These are phyloP conservation scores for Hybos culiciformis DNA, from an alignment of 2,888 invertebrate species.

Conservation along the genomic window DNA sequence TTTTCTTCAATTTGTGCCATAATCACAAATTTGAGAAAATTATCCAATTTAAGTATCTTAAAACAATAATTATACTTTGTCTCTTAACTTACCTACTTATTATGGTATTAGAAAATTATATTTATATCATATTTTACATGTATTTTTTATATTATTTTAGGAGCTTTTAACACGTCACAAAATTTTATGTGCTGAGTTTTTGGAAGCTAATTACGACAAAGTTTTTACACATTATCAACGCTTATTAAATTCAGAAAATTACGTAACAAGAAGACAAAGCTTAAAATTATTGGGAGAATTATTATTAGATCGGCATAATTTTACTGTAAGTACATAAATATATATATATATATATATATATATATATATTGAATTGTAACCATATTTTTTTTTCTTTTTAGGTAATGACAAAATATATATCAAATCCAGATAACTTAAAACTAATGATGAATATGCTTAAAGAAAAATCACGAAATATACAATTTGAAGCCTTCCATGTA, in stretches of 20 bases:
- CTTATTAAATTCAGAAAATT: slow-evolving; percentile 96
- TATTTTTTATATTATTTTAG: slow-evolving; percentile 38
- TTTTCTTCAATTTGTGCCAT: too few relatives aligned
- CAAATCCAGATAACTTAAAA: slow-evolving; percentile 98
- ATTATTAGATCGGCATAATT: slow-evolving; percentile 96
- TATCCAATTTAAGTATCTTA: too few relatives aligned
- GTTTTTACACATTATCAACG: slow-evolving; percentile 96
- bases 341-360: background rate
- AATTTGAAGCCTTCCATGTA: slow-evolving; percentile 99
- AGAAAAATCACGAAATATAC: slow-evolving; percentile 98
- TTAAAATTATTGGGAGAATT: slow-evolving; percentile 94
- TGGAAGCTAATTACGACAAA: slow-evolving; percentile 97
- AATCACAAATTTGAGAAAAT: too few relatives aligned
- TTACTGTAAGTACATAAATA: slow-evolving; percentile 53
- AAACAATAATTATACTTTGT: background rate
- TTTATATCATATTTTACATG: background rate
- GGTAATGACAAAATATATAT: slow-evolving; percentile 96
- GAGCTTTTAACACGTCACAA: slow-evolving; percentile 89
- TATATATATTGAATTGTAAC: slow-evolving; percentile 1
- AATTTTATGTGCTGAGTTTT: slow-evolving; percentile 92
- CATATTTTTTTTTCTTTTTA: slow-evolving; percentile 26
- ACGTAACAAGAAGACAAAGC: slow-evolving; percentile 97
- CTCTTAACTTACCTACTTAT: background rate
- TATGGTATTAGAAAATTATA: background rate
- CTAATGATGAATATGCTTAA: slow-evolving; percentile 99